These are phyloP conservation scores for Dendroctonus valens DNA, from an alignment of 1,140 invertebrate genomes.

Conservation along the genomic window DNA sequence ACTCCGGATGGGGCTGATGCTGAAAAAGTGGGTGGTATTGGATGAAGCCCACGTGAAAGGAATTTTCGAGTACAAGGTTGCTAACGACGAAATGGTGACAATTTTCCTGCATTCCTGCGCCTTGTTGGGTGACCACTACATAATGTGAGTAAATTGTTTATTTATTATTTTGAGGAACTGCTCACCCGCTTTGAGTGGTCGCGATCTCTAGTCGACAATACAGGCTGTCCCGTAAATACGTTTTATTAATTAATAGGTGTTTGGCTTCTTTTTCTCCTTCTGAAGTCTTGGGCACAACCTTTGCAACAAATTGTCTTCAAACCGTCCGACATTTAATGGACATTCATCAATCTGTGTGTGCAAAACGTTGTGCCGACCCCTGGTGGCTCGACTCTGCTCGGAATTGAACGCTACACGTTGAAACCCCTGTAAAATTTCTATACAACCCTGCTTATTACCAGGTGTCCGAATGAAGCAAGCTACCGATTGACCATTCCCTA, in stretches of 20 bases:
- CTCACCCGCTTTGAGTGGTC: too few species aligned
- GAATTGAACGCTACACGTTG: too few species aligned
- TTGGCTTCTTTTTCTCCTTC: too few species aligned
- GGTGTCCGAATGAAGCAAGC: conserved; percentile 51
- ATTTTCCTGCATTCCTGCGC: conserved; percentile 61
- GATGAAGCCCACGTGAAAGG: conserved; percentile 40
- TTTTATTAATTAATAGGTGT: too few species aligned
- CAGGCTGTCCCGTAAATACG: too few species aligned
- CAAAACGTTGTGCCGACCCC: too few species aligned
- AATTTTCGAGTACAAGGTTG: conserved; percentile 40
- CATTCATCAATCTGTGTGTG: too few species aligned
- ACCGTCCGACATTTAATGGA: too few species aligned
- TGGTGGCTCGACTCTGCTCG: too few species aligned
- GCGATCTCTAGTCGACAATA: too few species aligned
- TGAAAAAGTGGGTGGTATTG: conserved; percentile 44
- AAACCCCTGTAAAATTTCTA: background rate
- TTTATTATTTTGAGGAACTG: background rate
- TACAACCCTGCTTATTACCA: conserved; percentile 21
- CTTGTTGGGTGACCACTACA: conserved; percentile 64
- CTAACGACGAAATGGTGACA: conserved; percentile 53
- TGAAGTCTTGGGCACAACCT: too few species aligned
- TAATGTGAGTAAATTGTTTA: conserved; percentile 54
- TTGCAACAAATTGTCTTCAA: too few species aligned
- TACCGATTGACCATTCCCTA: conserved; percentile 60
- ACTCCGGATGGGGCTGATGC: conserved; percentile 54